phyloP scores from a whole-genome alignment of 2,113 vertebrate genomes.

The Mus musculus region GRCm39 chr16:16987501-16988000 shows the following conservation, averaged over 20 bases:
- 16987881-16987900: background rate
- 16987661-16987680: background rate
- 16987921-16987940: background rate
- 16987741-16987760: background rate
- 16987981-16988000: background rate
- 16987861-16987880: background rate
- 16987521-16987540: background rate
- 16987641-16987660: background rate
- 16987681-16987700: background rate
- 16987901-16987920: background rate
- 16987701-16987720: background rate
- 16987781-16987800: background rate
- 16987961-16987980: background rate
- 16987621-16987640: background rate
- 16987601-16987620: background rate
- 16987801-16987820: background rate
- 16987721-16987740: background rate
- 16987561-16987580: background rate
- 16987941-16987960: background rate
- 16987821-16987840: background rate
- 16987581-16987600: background rate
- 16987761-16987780: background rate
- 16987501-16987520: background rate
- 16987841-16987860: background rate
- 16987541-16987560: background rate